Conservation (phyloP, 2,113 vertebrate genomes). For the Collichthys lucidus region DNA sequence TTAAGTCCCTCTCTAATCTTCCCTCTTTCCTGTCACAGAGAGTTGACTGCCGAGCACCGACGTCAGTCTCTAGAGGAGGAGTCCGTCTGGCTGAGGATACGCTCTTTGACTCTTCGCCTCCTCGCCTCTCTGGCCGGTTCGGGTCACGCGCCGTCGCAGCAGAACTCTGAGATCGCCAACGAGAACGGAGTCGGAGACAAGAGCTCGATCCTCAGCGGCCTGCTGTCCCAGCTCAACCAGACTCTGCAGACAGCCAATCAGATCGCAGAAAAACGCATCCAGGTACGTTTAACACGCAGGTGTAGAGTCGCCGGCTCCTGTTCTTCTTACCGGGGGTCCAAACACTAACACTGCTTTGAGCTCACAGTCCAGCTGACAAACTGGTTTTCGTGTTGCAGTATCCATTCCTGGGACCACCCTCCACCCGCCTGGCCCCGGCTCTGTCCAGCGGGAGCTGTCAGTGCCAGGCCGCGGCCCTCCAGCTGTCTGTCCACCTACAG, state of each 20-base stretch:
- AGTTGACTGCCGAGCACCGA: conserved; percentile 90
- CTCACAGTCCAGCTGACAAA: too few species aligned
- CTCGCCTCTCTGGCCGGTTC: conserved; percentile 86
- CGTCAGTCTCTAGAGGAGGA: conserved; percentile 93
- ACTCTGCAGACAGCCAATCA: conserved; percentile 87
- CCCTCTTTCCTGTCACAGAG: conserved; percentile 76
- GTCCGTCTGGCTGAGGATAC: conserved; percentile 90
- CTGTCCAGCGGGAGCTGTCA: conserved; percentile 92
- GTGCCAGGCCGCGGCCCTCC: conserved; percentile 92
- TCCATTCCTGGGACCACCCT: conserved; percentile 93
- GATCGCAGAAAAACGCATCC: conserved; percentile 86
- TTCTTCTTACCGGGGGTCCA: too few species aligned
- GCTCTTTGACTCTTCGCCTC: conserved; percentile 92
- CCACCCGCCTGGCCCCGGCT: conserved; percentile 90
- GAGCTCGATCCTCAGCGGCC: conserved; percentile 82
- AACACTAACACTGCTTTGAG: too few species aligned
- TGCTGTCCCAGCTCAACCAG: conserved; percentile 89
- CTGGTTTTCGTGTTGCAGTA: conserved; percentile 82
- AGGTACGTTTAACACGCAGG: conserved; percentile 79
- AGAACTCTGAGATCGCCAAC: conserved; percentile 88
- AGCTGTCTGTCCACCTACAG: conserved; percentile 91
- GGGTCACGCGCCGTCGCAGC: conserved; percentile 84
- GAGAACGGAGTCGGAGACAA: conserved; percentile 93
- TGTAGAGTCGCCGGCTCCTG: too few species aligned
- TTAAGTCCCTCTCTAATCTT: background rate